phyloP scores from a whole-genome alignment of 2,113 vertebrate species.

The Astur gentilis region DNA sequence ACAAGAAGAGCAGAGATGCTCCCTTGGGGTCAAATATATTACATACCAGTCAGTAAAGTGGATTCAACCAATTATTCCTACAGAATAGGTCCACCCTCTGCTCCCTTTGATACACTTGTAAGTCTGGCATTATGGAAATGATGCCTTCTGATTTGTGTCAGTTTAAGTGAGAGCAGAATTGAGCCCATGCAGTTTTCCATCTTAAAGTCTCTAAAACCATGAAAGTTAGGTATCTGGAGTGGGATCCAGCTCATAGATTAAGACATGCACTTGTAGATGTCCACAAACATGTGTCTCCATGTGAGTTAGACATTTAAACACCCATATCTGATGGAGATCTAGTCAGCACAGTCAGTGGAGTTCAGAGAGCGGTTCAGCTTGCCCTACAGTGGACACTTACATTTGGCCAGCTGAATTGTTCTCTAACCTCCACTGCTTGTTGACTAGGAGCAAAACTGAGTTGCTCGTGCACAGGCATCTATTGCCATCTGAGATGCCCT shows the following conservation, averaged over 20 bases:
- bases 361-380: not conserved
- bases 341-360: not conserved
- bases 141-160: not conserved
- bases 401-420: not conserved
- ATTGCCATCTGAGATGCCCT: not conserved
- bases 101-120: not conserved
- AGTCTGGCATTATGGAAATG: not conserved
- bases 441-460: not conserved
- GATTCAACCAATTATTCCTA: not conserved
- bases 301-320: not conserved
- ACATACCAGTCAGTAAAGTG: not conserved
- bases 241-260: not conserved
- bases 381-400: not conserved
- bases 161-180: not conserved
- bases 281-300: not conserved
- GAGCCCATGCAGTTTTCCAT: not conserved
- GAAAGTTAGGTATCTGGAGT: not conserved
- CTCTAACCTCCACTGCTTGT: not conserved
- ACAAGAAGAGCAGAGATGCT: not conserved
- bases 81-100: not conserved
- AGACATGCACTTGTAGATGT: not conserved
- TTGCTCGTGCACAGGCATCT: not conserved
- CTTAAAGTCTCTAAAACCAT: not conserved
- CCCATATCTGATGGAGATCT: not conserved
- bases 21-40: not conserved